Percentiles rank a stretch among this genome's conserved stretches.
Evolutionary conservation across 2,888 invertebrate species (phyloP).

Genomic region (Phalera bucephala): DNA sequence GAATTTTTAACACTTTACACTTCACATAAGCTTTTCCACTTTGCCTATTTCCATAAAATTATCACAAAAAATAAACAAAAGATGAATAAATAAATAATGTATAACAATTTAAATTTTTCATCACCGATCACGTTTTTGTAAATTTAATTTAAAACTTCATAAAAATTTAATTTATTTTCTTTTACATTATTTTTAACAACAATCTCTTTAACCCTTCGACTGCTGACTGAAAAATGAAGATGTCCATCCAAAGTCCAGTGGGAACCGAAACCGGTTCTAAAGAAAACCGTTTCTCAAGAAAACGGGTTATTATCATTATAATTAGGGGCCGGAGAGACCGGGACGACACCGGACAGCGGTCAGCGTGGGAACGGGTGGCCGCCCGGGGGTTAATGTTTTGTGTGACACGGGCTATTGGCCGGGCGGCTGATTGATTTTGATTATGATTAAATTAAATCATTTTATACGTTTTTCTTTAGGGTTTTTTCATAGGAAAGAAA

Average conservation of each 20-base stretch:
- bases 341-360: conserved; percentile 46
- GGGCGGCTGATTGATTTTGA: conserved; percentile 12
- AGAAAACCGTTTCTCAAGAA: conserved; percentile 20
- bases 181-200: no score
- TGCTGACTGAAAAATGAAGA: conserved; percentile 35
- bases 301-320: conserved; percentile 35
- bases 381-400: conserved; percentile 20
- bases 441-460: conserved; percentile 2
- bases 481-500: no score
- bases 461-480: no score
- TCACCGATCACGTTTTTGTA: no score
- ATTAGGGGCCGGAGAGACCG: conserved; percentile 39
- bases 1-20: no score
- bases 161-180: no score
- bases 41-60: no score
- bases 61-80: no score
- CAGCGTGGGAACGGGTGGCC: conserved; percentile 46
- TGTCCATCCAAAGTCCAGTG: conserved; percentile 42
- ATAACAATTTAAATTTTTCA: no score
- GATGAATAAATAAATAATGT: no score
- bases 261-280: conserved; percentile 49
- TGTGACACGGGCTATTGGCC: conserved; percentile 5
- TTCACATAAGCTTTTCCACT: no score
- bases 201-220: conserved; percentile 31
- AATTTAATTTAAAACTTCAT: conserved; percentile 3